Conservation (phyloP, 2,113 vertebrate genomes). For the Callocephalon fimbriatum region DNA sequence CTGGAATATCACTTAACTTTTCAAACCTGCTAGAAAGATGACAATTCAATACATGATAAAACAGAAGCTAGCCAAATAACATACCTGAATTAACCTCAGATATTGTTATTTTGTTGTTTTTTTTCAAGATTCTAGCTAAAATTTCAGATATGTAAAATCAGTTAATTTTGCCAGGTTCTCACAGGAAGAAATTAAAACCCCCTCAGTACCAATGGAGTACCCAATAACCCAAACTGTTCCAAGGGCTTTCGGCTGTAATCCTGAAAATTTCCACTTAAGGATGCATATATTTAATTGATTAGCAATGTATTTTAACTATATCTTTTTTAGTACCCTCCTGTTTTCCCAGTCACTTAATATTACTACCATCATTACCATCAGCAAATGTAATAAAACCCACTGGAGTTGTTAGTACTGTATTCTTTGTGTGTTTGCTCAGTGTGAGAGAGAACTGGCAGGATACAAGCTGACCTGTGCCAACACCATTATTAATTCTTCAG, state of each 20-base stretch:
- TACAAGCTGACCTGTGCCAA: not conserved
- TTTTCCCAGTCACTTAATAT: not conserved
- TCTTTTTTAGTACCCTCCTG: not conserved
- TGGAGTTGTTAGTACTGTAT: not conserved
- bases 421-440: not conserved
- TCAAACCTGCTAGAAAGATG: not conserved
- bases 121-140: not conserved
- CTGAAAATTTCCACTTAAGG: not conserved
- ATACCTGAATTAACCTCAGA: not conserved
- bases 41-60: not conserved
- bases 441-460: not conserved
- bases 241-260: not conserved
- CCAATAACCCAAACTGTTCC: not conserved
- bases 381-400: not conserved
- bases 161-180: not conserved
- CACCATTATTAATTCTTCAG: slow-evolving; percentile 55
- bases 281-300: not conserved
- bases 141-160: not conserved
- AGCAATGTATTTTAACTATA: not conserved
- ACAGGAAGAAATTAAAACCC: not conserved
- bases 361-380: not conserved
- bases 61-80: not conserved
- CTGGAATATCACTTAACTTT: not conserved
- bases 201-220: not conserved
- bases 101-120: not conserved